Base-by-base conservation (phyloP, 2,113 vertebrate genomes). In the Oncorhynchus clarkii region DNA sequence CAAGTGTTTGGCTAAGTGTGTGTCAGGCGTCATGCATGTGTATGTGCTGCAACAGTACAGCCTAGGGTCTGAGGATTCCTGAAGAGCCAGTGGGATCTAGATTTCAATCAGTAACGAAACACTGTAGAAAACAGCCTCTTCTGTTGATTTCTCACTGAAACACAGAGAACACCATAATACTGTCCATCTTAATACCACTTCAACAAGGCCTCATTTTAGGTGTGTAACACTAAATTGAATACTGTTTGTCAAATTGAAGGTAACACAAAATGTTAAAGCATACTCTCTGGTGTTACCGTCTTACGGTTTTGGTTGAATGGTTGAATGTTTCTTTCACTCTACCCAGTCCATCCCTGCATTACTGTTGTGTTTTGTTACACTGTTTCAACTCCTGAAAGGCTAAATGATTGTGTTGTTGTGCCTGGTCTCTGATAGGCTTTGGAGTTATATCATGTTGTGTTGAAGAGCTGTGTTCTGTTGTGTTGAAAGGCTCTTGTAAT, bases 101-200 rank as follows among this genome's bases (percentile, higher is more conserved):
- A 72, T 70, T 54, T 74, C 29, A 73, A 49, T 29, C 68, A 49
- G 72, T 77, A 74, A 81, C 45, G 67, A 70, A 20, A 76, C 45
- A 71, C 71, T 14, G 20, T 70, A 45, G 70, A 71, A 74, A 68
- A 45, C 27, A 14, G 24, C 71, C 27, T 60, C 26, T 14, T 34
- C 66, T 24, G 31, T 31, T 34, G 29, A 71, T n/a, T 22, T 27
- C 68, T 22, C 68, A 18, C 48, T 8, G 71, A 45, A 67, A 39
- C 26, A 65, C 67, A 26, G 68, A 24, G 39, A 71, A 70, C 71
- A 65, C 20, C 64, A 77, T 72, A n/a, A 54, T 27, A 45, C 39
- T 45, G 22, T 18, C 72, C 66, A n/a, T 45, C 54, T 31, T 73
- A 24, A 66, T 26, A 26, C 26, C 11, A 64, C 26, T 57, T 78